These are phyloP conservation scores for Clarias batrachus DNA, from an alignment of 2,113 vertebrate species.

Conservation along the genomic window DNA sequence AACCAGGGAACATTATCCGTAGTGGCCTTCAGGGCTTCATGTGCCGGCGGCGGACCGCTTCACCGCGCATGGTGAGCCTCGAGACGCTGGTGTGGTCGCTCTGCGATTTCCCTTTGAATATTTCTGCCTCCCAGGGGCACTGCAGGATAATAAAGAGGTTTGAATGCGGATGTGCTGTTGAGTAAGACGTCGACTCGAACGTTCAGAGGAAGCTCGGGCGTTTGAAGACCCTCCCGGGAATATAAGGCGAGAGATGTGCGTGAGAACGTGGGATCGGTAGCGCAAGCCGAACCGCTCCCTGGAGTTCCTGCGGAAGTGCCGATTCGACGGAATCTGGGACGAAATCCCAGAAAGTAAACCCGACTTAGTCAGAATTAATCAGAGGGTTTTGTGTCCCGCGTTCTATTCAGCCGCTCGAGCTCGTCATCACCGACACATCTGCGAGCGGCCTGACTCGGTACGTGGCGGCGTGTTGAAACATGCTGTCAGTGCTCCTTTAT, in stretches of 20 bases:
- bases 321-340: not conserved
- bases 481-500: not conserved
- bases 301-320: not conserved
- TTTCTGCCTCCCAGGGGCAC: not conserved
- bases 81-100: slow-evolving; percentile 8
- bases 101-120: slow-evolving; percentile 15
- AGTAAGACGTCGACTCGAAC: not conserved
- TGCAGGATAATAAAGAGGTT: not conserved
- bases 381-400: not conserved
- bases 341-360: not conserved
- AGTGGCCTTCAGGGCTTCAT: not conserved
- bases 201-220: not conserved
- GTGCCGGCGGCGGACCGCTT: not conserved
- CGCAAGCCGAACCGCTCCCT: not conserved
- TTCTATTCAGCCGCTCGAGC: not conserved
- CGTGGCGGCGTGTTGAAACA: slow-evolving; percentile 31
- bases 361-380: slow-evolving; percentile 1
- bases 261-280: not conserved
- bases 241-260: not conserved
- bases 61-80: not conserved
- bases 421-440: not conserved
- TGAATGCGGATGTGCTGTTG: not conserved
- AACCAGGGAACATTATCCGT: not conserved
- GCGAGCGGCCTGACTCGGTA: slow-evolving; percentile 5
- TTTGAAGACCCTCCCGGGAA: slow-evolving; percentile 5